Conservation (phyloP, 2,888 invertebrate species). For the Eremobia ochroleuca region DNA sequence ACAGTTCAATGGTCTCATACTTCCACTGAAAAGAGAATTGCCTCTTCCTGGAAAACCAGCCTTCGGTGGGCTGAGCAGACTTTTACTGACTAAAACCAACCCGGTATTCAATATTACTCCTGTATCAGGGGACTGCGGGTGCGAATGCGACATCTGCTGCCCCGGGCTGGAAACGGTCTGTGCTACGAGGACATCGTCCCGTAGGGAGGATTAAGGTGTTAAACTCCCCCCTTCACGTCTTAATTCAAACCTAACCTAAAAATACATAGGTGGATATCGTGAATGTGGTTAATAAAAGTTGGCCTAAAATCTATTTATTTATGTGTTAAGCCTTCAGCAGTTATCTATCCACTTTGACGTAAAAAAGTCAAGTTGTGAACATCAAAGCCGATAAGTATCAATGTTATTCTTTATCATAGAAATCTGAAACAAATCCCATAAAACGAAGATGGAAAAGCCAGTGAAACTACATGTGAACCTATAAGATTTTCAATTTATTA, state of each 20-base stretch:
- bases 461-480: constrained; percentile 26
- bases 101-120: no score
- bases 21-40: neutral
- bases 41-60: neutral
- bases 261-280: neutral
- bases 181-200: no score
- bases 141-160: no score
- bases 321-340: neutral
- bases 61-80: no score
- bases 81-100: no score
- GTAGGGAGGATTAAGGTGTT: no score
- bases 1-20: neutral
- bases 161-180: no score
- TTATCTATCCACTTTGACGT: neutral
- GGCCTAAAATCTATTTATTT: neutral
- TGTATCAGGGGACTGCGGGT: no score
- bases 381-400: neutral
- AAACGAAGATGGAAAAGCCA: constrained; percentile 26
- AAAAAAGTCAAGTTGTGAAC: neutral
- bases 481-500: constrained; percentile 57
- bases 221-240: no score
- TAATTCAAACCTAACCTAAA: no score
- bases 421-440: constrained; percentile 19
- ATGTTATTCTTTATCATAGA: constrained; percentile 26
- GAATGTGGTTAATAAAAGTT: neutral